Evolutionary conservation across 1,140 invertebrate species (phyloP).

Genomic region (Euwallacea fornicatus): DNA sequence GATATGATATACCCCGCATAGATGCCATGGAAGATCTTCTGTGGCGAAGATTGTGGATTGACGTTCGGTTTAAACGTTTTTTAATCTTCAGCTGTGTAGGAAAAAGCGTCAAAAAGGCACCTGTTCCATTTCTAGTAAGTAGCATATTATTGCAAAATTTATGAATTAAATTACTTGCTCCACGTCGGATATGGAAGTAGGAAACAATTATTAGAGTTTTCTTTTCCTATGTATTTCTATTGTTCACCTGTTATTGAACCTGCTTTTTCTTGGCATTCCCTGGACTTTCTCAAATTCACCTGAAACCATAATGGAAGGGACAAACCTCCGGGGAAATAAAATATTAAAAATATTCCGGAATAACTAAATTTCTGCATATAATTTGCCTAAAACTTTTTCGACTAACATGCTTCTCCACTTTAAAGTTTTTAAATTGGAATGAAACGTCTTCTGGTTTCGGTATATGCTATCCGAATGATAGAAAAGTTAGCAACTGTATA

Average conservation of each 20-base stretch:
- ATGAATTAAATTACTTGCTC: neutral
- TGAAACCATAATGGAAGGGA: neutral
- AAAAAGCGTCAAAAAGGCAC: no score
- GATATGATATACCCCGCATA: no score
- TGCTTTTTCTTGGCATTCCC: neutral
- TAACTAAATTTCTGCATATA: slow-evolving; percentile 30
- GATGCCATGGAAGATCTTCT: no score
- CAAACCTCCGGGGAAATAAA: no score
- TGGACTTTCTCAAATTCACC: neutral
- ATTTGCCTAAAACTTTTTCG: slow-evolving; percentile 30
- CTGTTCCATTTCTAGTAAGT: no score
- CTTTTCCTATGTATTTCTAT: neutral
- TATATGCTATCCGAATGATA: slow-evolving; percentile 34
- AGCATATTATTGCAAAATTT: neutral
- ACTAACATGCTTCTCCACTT: slow-evolving; percentile 35
- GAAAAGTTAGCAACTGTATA: slow-evolving; percentile 35
- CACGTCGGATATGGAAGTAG: neutral
- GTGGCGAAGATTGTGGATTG: no score
- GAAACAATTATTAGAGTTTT: neutral
- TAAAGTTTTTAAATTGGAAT: slow-evolving; percentile 39
- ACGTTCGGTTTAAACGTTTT: no score
- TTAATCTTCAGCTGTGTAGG: no score
- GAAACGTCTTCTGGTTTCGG: slow-evolving; percentile 35
- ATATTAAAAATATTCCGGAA: slow-evolving; percentile 23
- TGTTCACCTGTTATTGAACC: neutral